phyloP scores from a whole-genome alignment of 2,797 vertebrate species.

The Champsocephalus esox region DNA sequence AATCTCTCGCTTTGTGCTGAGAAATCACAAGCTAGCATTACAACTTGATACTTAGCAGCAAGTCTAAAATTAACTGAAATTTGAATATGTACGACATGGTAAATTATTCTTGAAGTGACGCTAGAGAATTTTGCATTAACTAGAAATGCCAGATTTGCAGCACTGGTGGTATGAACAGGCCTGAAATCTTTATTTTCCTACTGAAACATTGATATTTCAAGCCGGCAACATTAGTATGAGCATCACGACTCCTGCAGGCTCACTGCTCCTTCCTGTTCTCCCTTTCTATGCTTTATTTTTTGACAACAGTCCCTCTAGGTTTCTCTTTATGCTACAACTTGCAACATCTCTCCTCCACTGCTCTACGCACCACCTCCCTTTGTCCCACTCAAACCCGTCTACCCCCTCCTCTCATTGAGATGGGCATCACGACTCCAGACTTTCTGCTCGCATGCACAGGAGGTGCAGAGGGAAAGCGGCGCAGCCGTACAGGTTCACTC shows the following conservation, averaged over 20 bases:
- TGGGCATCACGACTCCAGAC: constrained; percentile 78
- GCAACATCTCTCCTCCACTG: constrained; percentile 48
- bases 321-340: constrained; percentile 52
- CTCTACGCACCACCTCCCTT: constrained; percentile 44
- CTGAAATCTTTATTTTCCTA: neutral
- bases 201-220: constrained; percentile 1
- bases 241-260: constrained; percentile 55
- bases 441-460: constrained; percentile 79
- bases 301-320: constrained; percentile 30
- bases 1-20: constrained; percentile 39
- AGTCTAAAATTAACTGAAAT: neutral
- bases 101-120: too few relatives aligned
- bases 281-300: constrained; percentile 14
- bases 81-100: neutral
- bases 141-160: neutral
- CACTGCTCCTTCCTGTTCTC: neutral
- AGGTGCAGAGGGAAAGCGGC: constrained; percentile 66
- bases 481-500: constrained; percentile 46
- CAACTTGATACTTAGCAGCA: neutral
- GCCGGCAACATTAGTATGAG: constrained; percentile 55
- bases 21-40: constrained; percentile 39
- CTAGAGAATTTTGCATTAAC: neutral
- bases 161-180: neutral
- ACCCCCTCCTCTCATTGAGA: constrained; percentile 69
- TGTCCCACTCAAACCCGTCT: constrained; percentile 47